phyloP scores from a whole-genome alignment of 2,888 invertebrate species.

The Drosophila kambysellisi region DNA sequence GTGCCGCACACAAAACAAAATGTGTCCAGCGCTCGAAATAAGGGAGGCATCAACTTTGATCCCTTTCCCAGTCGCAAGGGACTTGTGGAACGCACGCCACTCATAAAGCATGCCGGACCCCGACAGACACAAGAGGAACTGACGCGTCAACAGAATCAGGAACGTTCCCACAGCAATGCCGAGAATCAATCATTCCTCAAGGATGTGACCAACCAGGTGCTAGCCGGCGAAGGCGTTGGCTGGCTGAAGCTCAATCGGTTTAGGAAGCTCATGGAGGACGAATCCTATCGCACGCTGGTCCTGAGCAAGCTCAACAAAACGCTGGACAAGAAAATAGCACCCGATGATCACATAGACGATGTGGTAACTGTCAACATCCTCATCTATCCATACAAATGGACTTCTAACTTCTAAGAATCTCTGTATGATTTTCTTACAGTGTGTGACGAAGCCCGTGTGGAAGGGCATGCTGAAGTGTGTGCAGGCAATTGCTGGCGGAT shows the following conservation, averaged over 20 bases:
- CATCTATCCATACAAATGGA: background rate
- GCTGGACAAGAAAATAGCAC: conserved; percentile 95
- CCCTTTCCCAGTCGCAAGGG: conserved; percentile 93
- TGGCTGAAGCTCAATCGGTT: conserved; percentile 97
- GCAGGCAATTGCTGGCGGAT: conserved; percentile 94
- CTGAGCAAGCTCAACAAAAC: conserved; percentile 97
- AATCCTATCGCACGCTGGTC: conserved; percentile 98
- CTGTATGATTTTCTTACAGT: conserved; percentile 85
- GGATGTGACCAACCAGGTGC: conserved; percentile 88
- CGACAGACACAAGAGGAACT: conserved; percentile 89
- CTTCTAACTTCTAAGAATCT: background rate
- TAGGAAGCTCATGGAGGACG: conserved; percentile 99
- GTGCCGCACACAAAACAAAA: conserved; percentile 59
- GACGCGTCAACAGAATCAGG: conserved; percentile 89
- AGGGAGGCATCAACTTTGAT: conserved; percentile 88
- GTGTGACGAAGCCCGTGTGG: conserved; percentile 95
- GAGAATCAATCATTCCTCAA: conserved; percentile 98
- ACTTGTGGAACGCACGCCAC: conserved; percentile 94
- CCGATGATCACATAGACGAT: conserved; percentile 98
- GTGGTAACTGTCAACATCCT: conserved; percentile 89
- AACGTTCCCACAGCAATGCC: conserved; percentile 91
- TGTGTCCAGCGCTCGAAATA: conserved; percentile 49
- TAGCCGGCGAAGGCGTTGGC: conserved; percentile 89
- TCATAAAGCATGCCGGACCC: conserved; percentile 93
- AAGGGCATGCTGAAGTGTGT: conserved; percentile 98